Evolutionary conservation across 2,113 vertebrate species (phyloP).

Genomic region (Glaucomys volans): DNA sequence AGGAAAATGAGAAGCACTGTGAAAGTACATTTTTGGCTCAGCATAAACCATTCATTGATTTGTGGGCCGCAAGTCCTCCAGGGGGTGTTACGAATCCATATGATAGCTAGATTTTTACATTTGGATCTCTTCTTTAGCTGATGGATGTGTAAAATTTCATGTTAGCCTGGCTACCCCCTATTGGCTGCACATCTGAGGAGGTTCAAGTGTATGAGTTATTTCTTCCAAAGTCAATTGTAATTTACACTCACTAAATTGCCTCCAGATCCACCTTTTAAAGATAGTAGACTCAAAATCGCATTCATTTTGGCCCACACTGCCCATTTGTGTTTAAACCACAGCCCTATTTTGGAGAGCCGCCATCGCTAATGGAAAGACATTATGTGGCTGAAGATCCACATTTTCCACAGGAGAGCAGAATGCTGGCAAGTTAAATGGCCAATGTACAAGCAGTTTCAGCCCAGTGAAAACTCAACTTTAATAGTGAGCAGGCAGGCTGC

Average conservation of each 20-base stretch:
- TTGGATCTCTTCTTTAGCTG: slow-evolving; percentile 84
- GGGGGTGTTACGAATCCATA: slow-evolving; percentile 83
- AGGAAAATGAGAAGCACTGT: slow-evolving; percentile 79
- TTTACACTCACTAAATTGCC: slow-evolving; percentile 85
- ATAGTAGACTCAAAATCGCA: slow-evolving; percentile 81
- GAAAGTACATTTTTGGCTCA: slow-evolving; percentile 82
- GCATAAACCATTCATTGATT: slow-evolving; percentile 84
- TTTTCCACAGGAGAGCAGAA: slow-evolving; percentile 79
- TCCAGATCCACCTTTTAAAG: slow-evolving; percentile 85
- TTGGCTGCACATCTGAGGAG: slow-evolving; percentile 84
- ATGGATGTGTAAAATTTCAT: slow-evolving; percentile 85
- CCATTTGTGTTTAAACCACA: slow-evolving; percentile 82
- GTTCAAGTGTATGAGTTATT: slow-evolving; percentile 84
- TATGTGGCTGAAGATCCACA: slow-evolving; percentile 76
- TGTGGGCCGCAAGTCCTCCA: slow-evolving; percentile 79
- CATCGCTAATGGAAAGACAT: slow-evolving; percentile 83
- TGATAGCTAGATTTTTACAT: slow-evolving; percentile 84
- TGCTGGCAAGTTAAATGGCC: slow-evolving; percentile 79
- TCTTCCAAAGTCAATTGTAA: slow-evolving; percentile 86
- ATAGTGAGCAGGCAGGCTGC: slow-evolving; percentile 39
- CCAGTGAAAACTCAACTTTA: slow-evolving; percentile 62
- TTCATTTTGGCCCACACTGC: slow-evolving; percentile 81
- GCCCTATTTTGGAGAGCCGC: slow-evolving; percentile 79
- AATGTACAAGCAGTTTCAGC: slow-evolving; percentile 71
- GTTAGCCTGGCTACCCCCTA: slow-evolving; percentile 81